A percentile compares a stretch with the other conserved stretches of the same genome.
Conservation (phyloP, 2,888 invertebrate genomes). For the Bembecia ichneumoniformis region DNA sequence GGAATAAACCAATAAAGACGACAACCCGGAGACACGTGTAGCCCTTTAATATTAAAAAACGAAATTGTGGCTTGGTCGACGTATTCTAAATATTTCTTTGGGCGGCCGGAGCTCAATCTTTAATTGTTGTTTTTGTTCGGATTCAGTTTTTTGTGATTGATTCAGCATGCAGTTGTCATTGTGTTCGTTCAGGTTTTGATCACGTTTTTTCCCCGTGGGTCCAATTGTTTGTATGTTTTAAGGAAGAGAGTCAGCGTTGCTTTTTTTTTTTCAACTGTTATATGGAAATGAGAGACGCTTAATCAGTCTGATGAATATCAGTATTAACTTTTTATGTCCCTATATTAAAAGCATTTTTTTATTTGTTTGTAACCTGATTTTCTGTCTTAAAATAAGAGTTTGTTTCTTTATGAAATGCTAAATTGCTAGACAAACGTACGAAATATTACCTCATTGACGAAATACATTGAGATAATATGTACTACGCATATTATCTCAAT, state of each 20-base stretch:
- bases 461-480: too few relatives aligned
- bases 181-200: slow-evolving; percentile 64
- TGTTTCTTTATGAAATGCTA: not conserved
- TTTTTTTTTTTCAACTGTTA: slow-evolving; percentile 30
- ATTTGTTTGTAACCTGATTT: not conserved
- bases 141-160: slow-evolving; percentile 71
- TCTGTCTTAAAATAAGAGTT: too few relatives aligned
- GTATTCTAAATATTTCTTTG: slow-evolving; percentile 69
- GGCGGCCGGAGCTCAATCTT: slow-evolving; percentile 44
- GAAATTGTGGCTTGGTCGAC: slow-evolving; percentile 24
- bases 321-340: slow-evolving; percentile 8
- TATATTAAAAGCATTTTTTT: not conserved
- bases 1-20: slow-evolving; percentile 68
- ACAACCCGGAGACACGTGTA: slow-evolving; percentile 60
- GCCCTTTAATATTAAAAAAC: slow-evolving; percentile 30
- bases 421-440: not conserved
- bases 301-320: slow-evolving; percentile 59
- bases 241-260: slow-evolving; percentile 36
- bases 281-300: slow-evolving; percentile 52
- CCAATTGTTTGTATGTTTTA: slow-evolving; percentile 69
- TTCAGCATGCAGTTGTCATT: slow-evolving; percentile 70
- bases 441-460: too few relatives aligned
- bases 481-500: too few relatives aligned
- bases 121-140: slow-evolving; percentile 71
- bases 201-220: slow-evolving; percentile 47